A percentile compares a stretch with the other conserved stretches of the same genome.
Conservation (phyloP, 1,140 invertebrate genomes). For the Euwallacea similis region DNA sequence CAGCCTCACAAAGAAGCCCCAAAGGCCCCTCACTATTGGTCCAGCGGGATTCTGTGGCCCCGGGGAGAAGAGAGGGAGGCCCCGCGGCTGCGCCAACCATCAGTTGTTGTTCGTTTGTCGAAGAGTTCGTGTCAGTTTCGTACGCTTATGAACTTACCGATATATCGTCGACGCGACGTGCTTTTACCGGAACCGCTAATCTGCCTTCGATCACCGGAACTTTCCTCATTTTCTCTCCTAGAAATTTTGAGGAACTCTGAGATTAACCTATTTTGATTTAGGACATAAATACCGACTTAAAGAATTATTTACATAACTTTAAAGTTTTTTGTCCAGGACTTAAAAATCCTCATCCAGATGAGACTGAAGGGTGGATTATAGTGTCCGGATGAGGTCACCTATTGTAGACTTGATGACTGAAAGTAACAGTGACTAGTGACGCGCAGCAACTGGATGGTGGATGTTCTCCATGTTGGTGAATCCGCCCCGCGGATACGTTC, state of each 20-base stretch:
- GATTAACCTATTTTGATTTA: too few species aligned
- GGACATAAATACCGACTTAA: neutral
- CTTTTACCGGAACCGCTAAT: slow-evolving; percentile 6
- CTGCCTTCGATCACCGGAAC: neutral
- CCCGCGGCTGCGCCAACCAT: slow-evolving; percentile 49
- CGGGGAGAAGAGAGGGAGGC: slow-evolving; percentile 45
- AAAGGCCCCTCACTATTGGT: slow-evolving; percentile 45
- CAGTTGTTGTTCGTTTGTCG: slow-evolving; percentile 49
- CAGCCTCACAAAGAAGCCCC: slow-evolving; percentile 41
- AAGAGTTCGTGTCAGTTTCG: slow-evolving; percentile 37
- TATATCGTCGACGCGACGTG: slow-evolving; percentile 12
- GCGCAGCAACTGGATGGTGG: slow-evolving; percentile 25
- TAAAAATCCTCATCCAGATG: neutral
- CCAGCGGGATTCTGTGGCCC: slow-evolving; percentile 47
- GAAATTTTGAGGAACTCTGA: too few species aligned
- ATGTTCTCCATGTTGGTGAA: slow-evolving; percentile 38
- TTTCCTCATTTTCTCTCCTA: neutral
- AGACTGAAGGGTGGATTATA: slow-evolving; percentile 13
- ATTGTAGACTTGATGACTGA: neutral
- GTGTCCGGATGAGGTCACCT: slow-evolving; percentile 12
- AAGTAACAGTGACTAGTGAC: slow-evolving; percentile 14
- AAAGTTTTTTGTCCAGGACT: neutral
- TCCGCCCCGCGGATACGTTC: slow-evolving; percentile 39
- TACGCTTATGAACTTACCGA: slow-evolving; percentile 20
- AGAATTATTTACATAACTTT: neutral